A percentile compares a stretch with the other conserved stretches of the same genome.
Evolutionary conservation across 2,888 invertebrate genomes (phyloP).

Genomic region (Scotopteryx bipunctaria): DNA sequence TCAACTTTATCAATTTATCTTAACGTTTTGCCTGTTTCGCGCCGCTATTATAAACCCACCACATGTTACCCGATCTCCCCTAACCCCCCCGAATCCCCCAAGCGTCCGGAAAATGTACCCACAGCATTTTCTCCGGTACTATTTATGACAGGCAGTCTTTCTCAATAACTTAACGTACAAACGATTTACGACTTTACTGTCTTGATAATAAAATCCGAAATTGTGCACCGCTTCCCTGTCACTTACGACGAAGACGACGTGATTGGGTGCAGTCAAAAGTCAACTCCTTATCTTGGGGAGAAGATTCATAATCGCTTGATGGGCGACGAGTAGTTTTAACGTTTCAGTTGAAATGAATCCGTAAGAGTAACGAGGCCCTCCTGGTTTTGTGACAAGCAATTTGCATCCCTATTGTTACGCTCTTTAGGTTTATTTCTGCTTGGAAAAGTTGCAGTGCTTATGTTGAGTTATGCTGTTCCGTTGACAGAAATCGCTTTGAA

Average conservation of each 20-base stretch:
- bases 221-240: slow-evolving; percentile 40
- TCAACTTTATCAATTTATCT: slow-evolving; percentile 58
- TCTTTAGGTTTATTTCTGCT: slow-evolving; percentile 45
- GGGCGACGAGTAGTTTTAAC: slow-evolving; percentile 44
- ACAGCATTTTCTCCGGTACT: slow-evolving; percentile 47
- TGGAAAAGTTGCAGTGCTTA: slow-evolving; percentile 35
- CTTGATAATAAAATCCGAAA: slow-evolving; percentile 44
- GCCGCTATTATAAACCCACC: slow-evolving; percentile 43
- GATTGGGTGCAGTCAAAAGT: slow-evolving; percentile 48
- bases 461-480: slow-evolving; percentile 41
- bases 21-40: slow-evolving; percentile 38
- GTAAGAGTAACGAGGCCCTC: slow-evolving; percentile 47
- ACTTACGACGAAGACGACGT: slow-evolving; percentile 32
- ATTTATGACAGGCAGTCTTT: slow-evolving; percentile 51
- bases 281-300: slow-evolving; percentile 42
- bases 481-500: slow-evolving; percentile 56
- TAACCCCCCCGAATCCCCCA: slow-evolving; percentile 11
- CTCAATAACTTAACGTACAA: slow-evolving; percentile 53
- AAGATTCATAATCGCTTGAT: slow-evolving; percentile 57
- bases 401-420: slow-evolving; percentile 47
- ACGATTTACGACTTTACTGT: slow-evolving; percentile 41
- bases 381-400: slow-evolving; percentile 40
- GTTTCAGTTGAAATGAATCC: slow-evolving; percentile 44
- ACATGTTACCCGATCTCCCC: slow-evolving; percentile 43
- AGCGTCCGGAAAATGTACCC: slow-evolving; percentile 53